phyloP scores from a whole-genome alignment of 2,113 vertebrate genomes.

The Pachyramphus minor region DNA sequence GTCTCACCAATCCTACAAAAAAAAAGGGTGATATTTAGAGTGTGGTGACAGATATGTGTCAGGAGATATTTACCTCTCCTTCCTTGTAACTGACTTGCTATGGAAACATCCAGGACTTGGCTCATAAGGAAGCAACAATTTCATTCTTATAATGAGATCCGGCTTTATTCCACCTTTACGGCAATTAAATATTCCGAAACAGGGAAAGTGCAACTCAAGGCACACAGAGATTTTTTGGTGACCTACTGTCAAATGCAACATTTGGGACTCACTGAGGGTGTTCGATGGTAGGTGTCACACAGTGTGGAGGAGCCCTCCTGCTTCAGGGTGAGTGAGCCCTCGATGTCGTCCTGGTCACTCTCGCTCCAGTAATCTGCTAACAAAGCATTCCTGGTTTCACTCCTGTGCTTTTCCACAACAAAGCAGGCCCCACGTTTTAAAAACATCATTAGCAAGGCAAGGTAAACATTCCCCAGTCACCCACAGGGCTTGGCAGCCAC shows the following conservation, averaged over 20 bases:
- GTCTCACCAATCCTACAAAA: not conserved
- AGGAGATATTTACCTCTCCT: not conserved
- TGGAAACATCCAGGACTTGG: not conserved
- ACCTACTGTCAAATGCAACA: not conserved
- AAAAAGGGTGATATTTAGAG: not conserved
- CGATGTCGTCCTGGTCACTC: constrained; percentile 89
- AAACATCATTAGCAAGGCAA: not conserved
- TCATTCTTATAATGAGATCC: not conserved
- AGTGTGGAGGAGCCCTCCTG: constrained; percentile 82
- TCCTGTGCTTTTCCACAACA: not conserved
- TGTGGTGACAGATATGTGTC: not conserved
- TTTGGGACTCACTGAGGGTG: constrained; percentile 80
- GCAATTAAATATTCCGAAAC: not conserved
- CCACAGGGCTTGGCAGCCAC: not conserved
- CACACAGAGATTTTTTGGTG: not conserved
- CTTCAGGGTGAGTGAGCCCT: constrained; percentile 88
- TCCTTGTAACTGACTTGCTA: not conserved
- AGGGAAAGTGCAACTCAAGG: not conserved
- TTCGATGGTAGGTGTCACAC: constrained; percentile 84
- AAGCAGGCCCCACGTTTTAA: not conserved
- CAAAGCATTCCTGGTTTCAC: not conserved
- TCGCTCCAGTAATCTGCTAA: constrained; percentile 92
- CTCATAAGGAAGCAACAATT: not conserved
- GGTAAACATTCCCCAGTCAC: not conserved
- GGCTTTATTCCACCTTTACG: not conserved